Conservation (phyloP, 2,797 vertebrate genomes). For the Triplophysa bombifrons region DNA sequence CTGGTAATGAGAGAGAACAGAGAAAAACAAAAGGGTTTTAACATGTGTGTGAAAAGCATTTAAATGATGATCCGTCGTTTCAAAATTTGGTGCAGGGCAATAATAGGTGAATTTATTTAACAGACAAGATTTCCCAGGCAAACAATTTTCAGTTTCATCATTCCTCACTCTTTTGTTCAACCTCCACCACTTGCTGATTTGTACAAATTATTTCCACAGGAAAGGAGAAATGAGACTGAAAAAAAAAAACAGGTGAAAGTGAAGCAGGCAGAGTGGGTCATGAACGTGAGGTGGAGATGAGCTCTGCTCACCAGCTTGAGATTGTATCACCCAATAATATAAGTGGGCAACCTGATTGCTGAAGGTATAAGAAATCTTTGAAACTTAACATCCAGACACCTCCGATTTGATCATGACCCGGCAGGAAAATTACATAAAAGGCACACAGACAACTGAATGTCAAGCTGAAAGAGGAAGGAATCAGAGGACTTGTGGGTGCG, state of each 20-base stretch:
- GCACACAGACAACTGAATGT: slow-evolving; percentile 4
- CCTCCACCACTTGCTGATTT: slow-evolving; percentile 2
- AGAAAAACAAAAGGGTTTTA: slow-evolving; percentile 4
- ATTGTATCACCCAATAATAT: background rate
- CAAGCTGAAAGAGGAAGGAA: slow-evolving; percentile 14
- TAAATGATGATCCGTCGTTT: background rate
- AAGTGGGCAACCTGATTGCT: background rate
- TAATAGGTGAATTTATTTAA: slow-evolving; percentile 9
- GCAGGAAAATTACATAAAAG: background rate
- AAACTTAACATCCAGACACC: slow-evolving; percentile 2
- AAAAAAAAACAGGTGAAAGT: background rate
- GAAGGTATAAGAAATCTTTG: background rate
- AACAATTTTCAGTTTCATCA: slow-evolving; percentile 46
- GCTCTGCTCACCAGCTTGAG: slow-evolving; percentile 5
- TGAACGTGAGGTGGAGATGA: slow-evolving; percentile 9
- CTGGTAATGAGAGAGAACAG: slow-evolving; percentile 65
- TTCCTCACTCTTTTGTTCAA: slow-evolving; percentile 18
- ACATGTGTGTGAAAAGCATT: slow-evolving; percentile 1
- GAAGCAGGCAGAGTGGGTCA: slow-evolving; percentile 8
- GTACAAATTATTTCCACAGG: slow-evolving; percentile 3
- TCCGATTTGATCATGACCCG: slow-evolving; percentile 38
- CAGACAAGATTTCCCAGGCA: slow-evolving; percentile 6
- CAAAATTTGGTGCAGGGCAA: slow-evolving; percentile 29
- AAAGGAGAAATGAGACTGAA: slow-evolving; percentile 34
- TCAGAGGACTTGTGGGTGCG: slow-evolving; percentile 3